phyloP scores from a whole-genome alignment of 2,113 vertebrate genomes.

The Donacobius atricapilla region DNA sequence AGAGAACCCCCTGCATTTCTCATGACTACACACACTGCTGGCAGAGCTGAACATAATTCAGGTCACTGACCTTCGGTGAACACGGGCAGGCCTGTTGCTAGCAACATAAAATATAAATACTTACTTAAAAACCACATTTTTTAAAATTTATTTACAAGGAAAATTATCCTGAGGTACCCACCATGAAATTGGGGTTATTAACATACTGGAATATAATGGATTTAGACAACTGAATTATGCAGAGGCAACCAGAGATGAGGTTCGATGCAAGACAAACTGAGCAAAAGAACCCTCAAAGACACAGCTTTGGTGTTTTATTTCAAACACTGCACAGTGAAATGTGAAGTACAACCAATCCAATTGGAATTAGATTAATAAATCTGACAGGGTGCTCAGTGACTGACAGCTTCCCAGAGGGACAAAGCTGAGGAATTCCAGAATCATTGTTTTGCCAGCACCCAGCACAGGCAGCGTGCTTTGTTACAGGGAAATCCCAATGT shows the following conservation, averaged over 20 bases:
- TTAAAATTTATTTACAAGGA: neutral
- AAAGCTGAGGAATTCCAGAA: neutral
- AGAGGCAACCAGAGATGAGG: neutral
- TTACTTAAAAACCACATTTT: neutral
- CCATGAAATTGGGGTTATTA: neutral
- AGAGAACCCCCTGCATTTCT: neutral
- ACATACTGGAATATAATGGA: neutral
- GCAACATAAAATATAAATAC: conserved; percentile 31
- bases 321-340: neutral
- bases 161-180: neutral
- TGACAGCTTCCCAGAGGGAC: neutral
- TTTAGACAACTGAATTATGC: neutral
- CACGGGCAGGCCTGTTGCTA: conserved; percentile 38
- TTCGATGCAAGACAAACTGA: neutral
- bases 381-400: neutral
- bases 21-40: neutral
- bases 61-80: conserved; percentile 45
- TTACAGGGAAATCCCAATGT: neutral
- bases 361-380: neutral
- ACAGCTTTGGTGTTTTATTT: neutral
- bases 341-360: neutral
- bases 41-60: conserved; percentile 35
- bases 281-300: neutral
- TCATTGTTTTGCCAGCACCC: neutral
- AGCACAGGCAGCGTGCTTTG: neutral